These are phyloP conservation scores for Nyctalus aviator DNA, from an alignment of 2,797 vertebrate genomes.

Conservation along the genomic window DNA sequence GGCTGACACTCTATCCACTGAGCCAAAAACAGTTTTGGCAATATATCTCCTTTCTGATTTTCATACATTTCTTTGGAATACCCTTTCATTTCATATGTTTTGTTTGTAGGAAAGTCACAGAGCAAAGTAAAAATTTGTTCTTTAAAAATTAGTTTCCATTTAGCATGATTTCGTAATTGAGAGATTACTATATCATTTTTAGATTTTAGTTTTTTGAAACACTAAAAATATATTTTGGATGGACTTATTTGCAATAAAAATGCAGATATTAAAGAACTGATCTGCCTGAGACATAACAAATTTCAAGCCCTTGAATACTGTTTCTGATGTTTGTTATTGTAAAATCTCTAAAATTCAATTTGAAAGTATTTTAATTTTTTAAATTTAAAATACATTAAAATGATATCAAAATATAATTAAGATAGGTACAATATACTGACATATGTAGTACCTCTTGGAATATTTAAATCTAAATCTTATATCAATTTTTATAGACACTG, in stretches of 20 bases:
- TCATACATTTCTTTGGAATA: neutral
- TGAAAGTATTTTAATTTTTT: constrained; percentile 34
- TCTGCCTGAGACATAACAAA: constrained; percentile 10
- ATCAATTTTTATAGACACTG: neutral
- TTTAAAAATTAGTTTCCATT: neutral
- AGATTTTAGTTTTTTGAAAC: neutral
- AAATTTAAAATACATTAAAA: constrained; percentile 7
- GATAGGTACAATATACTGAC: neutral
- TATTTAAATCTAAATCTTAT: constrained; percentile 58
- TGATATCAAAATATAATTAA: constrained; percentile 46
- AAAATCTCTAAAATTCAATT: constrained; percentile 27
- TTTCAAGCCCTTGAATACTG: neutral
- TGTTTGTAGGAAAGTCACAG: constrained; percentile 2
- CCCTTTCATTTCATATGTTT: neutral
- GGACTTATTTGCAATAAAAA: constrained; percentile 19
- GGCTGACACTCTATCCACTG: too few relatives aligned
- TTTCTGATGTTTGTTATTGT: neutral
- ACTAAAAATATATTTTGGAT: constrained; percentile 36
- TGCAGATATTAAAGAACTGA: neutral
- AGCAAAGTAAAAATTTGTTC: neutral
- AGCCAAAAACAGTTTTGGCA: neutral
- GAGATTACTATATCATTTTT: neutral
- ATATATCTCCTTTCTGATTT: neutral
- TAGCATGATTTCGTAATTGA: neutral
- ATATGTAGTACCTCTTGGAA: neutral